A percentile compares a stretch with the other conserved stretches of the same genome.
Conservation (phyloP, 2,797 vertebrate genomes). For the Danio albolineatus region DNA sequence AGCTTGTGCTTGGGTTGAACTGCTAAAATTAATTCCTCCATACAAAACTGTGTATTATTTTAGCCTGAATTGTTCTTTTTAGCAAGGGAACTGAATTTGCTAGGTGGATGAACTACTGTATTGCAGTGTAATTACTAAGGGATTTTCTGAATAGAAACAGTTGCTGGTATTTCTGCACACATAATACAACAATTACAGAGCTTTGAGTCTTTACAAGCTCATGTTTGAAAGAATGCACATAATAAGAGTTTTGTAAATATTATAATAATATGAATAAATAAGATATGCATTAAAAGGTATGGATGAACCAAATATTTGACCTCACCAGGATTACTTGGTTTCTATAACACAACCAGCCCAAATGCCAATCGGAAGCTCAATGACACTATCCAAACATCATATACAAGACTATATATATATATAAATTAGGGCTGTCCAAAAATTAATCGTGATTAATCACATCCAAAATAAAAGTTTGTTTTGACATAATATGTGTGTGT, state of each 20-base stretch:
- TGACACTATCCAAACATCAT: too few relatives aligned
- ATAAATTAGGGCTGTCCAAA: too few relatives aligned
- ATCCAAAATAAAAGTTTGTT: too few relatives aligned
- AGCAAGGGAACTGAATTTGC: background rate
- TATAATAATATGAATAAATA: conserved; percentile 1
- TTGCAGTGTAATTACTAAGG: background rate
- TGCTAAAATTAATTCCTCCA: background rate
- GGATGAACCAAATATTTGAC: background rate
- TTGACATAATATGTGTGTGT: too few relatives aligned
- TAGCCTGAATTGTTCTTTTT: background rate
- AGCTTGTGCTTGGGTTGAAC: background rate
- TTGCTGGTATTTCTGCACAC: background rate
- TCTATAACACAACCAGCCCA: too few relatives aligned
- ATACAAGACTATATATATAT: too few relatives aligned
- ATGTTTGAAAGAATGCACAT: background rate
- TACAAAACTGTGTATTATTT: background rate
- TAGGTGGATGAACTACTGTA: background rate
- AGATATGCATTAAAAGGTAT: background rate
- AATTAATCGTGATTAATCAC: too few relatives aligned
- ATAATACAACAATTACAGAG: background rate
- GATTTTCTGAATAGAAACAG: background rate
- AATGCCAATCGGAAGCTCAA: too few relatives aligned
- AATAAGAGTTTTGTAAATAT: background rate
- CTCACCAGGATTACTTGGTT: too few relatives aligned
- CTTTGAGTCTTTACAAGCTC: background rate